phyloP scores from a whole-genome alignment of 2,113 vertebrate species.

The Pomatostomus ruficeps region DNA sequence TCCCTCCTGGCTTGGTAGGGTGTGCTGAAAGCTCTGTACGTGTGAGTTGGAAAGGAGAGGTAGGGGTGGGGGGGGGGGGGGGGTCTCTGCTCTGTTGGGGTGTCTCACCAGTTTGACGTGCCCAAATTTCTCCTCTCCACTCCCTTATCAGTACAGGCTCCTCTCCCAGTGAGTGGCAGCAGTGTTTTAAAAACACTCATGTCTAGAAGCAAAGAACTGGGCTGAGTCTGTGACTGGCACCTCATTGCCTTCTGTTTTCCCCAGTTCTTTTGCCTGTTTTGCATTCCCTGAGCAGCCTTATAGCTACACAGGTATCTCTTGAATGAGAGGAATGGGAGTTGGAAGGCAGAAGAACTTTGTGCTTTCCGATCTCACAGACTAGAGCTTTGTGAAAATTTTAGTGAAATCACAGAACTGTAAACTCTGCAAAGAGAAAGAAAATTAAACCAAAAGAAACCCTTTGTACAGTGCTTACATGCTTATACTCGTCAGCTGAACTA shows the following conservation, averaged over 20 bases:
- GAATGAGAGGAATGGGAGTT: background rate
- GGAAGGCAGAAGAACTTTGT: background rate
- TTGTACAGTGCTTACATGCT: background rate
- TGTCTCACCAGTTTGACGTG: background rate
- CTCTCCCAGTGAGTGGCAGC: background rate
- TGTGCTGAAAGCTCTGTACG: accelerated
- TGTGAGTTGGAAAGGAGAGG: background rate
- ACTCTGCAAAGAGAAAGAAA: background rate
- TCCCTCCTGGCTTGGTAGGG: background rate
- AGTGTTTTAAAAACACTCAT: accelerated
- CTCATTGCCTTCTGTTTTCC: background rate
- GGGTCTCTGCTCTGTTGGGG: background rate
- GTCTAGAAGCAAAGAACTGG: background rate
- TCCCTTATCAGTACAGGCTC: background rate
- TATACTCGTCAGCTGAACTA: background rate
- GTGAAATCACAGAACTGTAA: background rate
- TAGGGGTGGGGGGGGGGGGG: accelerated
- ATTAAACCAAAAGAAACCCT: background rate
- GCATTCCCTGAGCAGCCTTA: background rate
- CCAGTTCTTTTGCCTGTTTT: background rate
- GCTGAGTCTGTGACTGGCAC: background rate
- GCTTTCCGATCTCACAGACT: background rate
- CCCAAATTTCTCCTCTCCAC: background rate
- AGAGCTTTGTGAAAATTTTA: background rate
- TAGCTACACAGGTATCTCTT: background rate